Percentiles rank a stretch among this genome's conserved stretches.
These are phyloP conservation scores for Phymastichus coffea DNA, from an alignment of 1,140 invertebrate species.

Conservation along the genomic window DNA sequence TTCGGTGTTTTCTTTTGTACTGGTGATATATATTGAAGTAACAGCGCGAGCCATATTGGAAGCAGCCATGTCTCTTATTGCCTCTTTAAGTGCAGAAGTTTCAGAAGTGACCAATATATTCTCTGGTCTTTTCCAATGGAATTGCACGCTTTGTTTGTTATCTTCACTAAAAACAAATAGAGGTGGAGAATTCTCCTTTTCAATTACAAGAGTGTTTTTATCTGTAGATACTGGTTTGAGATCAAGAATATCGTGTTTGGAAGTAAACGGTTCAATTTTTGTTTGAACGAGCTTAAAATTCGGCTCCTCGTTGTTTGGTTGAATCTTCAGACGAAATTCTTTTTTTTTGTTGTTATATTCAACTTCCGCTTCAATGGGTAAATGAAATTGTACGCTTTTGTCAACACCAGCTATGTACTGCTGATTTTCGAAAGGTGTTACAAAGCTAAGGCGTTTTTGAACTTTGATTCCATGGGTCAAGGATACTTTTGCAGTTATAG, in stretches of 20 bases:
- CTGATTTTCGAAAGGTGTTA: conserved; percentile 63
- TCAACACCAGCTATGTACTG: conserved; percentile 62
- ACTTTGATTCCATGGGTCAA: conserved; percentile 55
- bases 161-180: conserved; percentile 37
- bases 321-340: conserved; percentile 51
- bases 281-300: conserved; percentile 58
- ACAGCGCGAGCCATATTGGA: not conserved
- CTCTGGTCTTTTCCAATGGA: conserved; percentile 8
- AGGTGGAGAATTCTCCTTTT: not conserved
- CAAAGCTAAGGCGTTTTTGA: conserved; percentile 63
- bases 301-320: conserved; percentile 51
- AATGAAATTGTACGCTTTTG: conserved; percentile 58
- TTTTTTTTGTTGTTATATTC: conserved; percentile 53
- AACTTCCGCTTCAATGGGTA: conserved; percentile 55
- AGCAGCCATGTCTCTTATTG: not conserved
- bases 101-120: too few species aligned
- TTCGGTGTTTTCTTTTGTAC: conserved; percentile 10
- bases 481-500: conserved; percentile 46
- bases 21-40: not conserved
- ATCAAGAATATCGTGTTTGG: conserved; percentile 57
- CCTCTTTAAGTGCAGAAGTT: not conserved
- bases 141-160: conserved; percentile 33
- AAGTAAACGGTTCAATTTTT: conserved; percentile 62
- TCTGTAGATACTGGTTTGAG: conserved; percentile 53
- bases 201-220: conserved; percentile 40